A percentile compares a stretch with the other conserved stretches of the same genome.
These are phyloP conservation scores for Cassiopea andromeda DNA, from an alignment of 30 jellyfish, hydroid and myxozoan genomes.

Conservation along the genomic window DNA sequence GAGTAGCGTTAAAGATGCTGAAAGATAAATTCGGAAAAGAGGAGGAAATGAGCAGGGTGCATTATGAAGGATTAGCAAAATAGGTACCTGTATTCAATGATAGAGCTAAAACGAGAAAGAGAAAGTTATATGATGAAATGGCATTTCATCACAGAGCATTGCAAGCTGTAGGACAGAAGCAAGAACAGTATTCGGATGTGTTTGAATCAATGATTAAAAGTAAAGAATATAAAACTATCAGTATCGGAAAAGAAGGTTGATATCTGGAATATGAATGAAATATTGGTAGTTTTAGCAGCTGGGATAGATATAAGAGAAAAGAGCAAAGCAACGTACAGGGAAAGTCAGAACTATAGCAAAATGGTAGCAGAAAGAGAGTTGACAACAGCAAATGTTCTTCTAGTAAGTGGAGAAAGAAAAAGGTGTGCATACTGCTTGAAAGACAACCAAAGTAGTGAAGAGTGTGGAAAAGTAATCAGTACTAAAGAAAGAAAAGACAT, in stretches of 20 bases:
- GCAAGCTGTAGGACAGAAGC: slow-evolving; percentile 31
- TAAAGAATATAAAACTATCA: slow-evolving; percentile 24
- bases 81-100: slow-evolving; percentile 22
- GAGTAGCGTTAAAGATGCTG: slow-evolving; percentile 20
- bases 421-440: too few species aligned
- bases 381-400: too few species aligned
- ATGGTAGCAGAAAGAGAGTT: too few species aligned
- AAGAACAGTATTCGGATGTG: slow-evolving; percentile 40
- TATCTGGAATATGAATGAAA: background rate
- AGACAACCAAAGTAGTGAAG: too few species aligned
- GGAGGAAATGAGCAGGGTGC: slow-evolving; percentile 25
- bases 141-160: slow-evolving; percentile 13
- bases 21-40: slow-evolving; percentile 42
- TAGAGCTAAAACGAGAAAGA: background rate
- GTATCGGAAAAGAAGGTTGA: background rate
- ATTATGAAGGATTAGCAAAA: slow-evolving; percentile 25
- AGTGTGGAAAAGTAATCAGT: too few species aligned
- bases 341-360: too few species aligned
- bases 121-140: slow-evolving; percentile 25
- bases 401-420: too few species aligned
- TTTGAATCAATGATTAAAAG: slow-evolving; percentile 30
- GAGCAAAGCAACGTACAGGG: too few species aligned
- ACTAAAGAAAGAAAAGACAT: too few species aligned
- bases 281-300: too few species aligned
- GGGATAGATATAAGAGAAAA: too few species aligned